Evolutionary conservation across 2,888 invertebrate genomes (phyloP).

Genomic region (Epistrophe grossulariae): DNA sequence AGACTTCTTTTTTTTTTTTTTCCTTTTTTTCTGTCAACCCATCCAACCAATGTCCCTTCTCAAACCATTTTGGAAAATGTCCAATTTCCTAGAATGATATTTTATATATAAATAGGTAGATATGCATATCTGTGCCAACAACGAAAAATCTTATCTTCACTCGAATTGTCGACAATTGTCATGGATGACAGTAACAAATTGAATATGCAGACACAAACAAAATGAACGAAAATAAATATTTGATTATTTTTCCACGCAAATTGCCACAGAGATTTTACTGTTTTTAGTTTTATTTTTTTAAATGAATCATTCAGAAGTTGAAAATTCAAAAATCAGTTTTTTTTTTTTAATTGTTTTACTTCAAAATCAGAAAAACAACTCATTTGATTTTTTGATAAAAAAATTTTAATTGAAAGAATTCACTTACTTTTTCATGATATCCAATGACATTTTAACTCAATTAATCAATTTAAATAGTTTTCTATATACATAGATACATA

Average conservation of each 20-base stretch:
- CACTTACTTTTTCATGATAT: neutral
- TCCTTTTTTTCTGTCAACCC: constrained; percentile 7
- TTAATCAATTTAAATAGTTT: constrained; percentile 26
- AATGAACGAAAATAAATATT: constrained; percentile 21
- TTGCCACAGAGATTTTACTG: neutral
- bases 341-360: neutral
- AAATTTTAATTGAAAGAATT: constrained; percentile 12
- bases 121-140: constrained; percentile 20
- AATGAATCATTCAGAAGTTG: neutral
- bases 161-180: constrained; percentile 39
- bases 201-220: constrained; percentile 5
- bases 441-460: constrained; percentile 23
- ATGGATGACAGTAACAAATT: constrained; percentile 35
- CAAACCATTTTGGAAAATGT: constrained; percentile 33
- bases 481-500: neutral
- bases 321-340: neutral
- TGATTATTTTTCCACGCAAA: constrained; percentile 37
- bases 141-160: constrained; percentile 26
- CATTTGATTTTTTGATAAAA: neutral
- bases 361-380: neutral
- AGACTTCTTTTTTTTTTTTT: neutral
- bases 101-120: neutral
- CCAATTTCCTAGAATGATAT: constrained; percentile 35
- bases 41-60: constrained; percentile 1
- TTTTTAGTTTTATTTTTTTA: neutral